A percentile compares a stretch with the other conserved stretches of the same genome.
These are phyloP conservation scores for Xiphias gladius DNA, from an alignment of 2,113 vertebrate species.

Conservation along the genomic window DNA sequence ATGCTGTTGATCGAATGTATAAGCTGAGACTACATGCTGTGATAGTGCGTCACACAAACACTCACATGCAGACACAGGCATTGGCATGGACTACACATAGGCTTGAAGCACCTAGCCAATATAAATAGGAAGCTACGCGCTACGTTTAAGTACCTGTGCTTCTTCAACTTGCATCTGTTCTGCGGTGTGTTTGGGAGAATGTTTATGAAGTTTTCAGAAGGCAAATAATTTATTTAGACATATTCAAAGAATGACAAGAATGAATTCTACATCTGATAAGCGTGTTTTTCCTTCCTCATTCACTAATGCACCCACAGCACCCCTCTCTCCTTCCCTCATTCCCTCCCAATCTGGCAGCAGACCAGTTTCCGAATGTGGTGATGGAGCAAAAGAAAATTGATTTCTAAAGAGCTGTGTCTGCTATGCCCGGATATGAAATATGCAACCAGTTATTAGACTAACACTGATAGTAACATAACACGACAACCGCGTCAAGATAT, in stretches of 20 bases:
- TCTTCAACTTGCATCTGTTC: neutral
- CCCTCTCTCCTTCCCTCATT: slow-evolving; percentile 24
- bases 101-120: slow-evolving; percentile 52
- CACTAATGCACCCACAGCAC: slow-evolving; percentile 58
- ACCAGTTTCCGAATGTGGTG: slow-evolving; percentile 67
- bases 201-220: slow-evolving; percentile 19
- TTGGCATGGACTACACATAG: slow-evolving; percentile 53
- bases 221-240: slow-evolving; percentile 11
- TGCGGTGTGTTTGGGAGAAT: neutral
- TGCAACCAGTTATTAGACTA: slow-evolving; percentile 68
- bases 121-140: slow-evolving; percentile 21
- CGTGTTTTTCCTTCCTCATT: slow-evolving; percentile 33
- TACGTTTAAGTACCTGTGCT: slow-evolving; percentile 16
- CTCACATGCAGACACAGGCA: neutral
- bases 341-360: slow-evolving; percentile 63
- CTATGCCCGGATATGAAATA: slow-evolving; percentile 70
- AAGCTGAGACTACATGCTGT: slow-evolving; percentile 40
- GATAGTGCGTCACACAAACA: slow-evolving; percentile 17
- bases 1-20: slow-evolving; percentile 47
- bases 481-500: slow-evolving; percentile 65
- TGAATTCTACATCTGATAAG: slow-evolving; percentile 40
- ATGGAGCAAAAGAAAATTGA: slow-evolving; percentile 80
- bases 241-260: slow-evolving; percentile 18
- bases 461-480: slow-evolving; percentile 73
- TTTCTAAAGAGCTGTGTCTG: slow-evolving; percentile 77